Evolutionary conservation across 2,113 vertebrate genomes (phyloP), one percentile per base, ranked within the genome.

Genomic region (Furnarius figulus): DNA sequence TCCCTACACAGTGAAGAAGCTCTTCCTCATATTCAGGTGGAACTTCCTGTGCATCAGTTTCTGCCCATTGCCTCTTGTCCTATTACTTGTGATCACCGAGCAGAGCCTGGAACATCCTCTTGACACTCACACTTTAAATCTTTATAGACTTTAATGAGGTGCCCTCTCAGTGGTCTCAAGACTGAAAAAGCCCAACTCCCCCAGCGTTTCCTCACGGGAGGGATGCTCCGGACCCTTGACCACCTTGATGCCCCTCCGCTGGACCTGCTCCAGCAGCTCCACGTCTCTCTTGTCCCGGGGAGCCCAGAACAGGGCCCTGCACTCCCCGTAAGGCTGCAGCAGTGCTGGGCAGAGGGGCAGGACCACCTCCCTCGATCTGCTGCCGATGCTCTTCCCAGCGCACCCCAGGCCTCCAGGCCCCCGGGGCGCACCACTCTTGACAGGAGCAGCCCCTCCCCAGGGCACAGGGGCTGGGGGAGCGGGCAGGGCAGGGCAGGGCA

Each of bases 21-120:
- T 82, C 8, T 22, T 68, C 17, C 17, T 40, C 11, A 6, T 13
- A 4, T 27, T 35, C n/a, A 55, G 40, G 25, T 9, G 17, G 16
- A 40, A 47, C 9, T 68, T 40, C 46, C 24, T 31, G 39, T 31
- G 30, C 62, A 62, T 55, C n/a, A 40, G 3, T 31, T 47, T 40
- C 55, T 61, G n/a, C 13, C n/a, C 11, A 13, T 40, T 75, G 10
- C 25, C 37, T 40, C 30, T 25, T 40, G n/a, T 35, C 39, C 30
- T 47, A 30, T 4, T 75, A 28, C 30, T 40, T 3, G 0, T n/a
- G 46, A 75, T 2, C 20, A 53, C 46, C 1, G 6, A 82, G 39
- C 16, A 53, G 16, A 46, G 20, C n/a, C 37, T 8, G 19, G 10
- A 30, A 9, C 46, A 39, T 10, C 2, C 23, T 67, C 39, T 39